phyloP scores from a whole-genome alignment of 1,140 invertebrate genomes.

The Mamestra configurata region DNA sequence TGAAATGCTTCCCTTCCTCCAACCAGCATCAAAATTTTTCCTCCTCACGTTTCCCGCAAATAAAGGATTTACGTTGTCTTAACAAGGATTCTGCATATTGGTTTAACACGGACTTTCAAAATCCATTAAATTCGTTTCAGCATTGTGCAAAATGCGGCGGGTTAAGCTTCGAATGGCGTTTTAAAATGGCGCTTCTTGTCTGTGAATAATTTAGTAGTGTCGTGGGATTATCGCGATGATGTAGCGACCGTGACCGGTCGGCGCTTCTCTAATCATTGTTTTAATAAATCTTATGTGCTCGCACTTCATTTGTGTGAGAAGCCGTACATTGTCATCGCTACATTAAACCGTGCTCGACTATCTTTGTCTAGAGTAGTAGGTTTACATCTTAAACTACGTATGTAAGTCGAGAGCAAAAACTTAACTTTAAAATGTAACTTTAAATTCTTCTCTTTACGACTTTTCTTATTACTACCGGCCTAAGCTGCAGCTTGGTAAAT shows the following conservation, averaged over 20 bases:
- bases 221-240: slow-evolving; percentile 48
- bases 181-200: slow-evolving; percentile 48
- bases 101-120: slow-evolving; percentile 21
- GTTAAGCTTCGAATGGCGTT: slow-evolving; percentile 44
- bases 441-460: too few species aligned
- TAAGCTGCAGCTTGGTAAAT: neutral
- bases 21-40: neutral
- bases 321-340: neutral
- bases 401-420: too few species aligned
- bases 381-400: too few species aligned
- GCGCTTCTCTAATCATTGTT: slow-evolving; percentile 17
- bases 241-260: slow-evolving; percentile 6
- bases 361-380: neutral
- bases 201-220: slow-evolving; percentile 51
- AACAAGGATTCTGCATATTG: slow-evolving; percentile 20
- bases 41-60: neutral
- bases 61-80: slow-evolving; percentile 17
- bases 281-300: slow-evolving; percentile 38
- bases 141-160: slow-evolving; percentile 41
- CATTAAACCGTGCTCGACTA: neutral
- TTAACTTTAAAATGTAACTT: too few species aligned
- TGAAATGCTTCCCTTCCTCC: neutral
- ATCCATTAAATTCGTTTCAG: slow-evolving; percentile 35
- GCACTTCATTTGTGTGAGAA: neutral
- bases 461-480: neutral